phyloP scores from a whole-genome alignment of 2,113 vertebrate genomes.

The Gavialis gangeticus region DNA sequence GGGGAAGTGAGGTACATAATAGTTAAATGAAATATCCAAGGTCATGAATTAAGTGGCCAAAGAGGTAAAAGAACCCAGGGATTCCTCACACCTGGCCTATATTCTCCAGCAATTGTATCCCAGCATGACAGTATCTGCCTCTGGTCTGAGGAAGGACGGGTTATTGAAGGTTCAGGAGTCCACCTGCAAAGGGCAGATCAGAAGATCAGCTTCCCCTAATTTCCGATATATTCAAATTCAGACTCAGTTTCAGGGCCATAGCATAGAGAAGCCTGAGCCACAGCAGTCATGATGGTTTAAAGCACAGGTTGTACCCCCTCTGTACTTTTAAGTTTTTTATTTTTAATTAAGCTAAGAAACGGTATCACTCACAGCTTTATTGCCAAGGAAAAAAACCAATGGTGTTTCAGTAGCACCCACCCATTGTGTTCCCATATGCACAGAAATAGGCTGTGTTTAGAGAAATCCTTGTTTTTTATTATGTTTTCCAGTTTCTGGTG shows the following conservation, averaged over 20 bases:
- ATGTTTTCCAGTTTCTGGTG: constrained; percentile 46
- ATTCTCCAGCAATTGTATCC: background rate
- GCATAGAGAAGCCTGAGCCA: background rate
- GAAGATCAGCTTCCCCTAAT: background rate
- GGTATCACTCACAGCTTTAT: background rate
- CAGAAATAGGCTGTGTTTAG: background rate
- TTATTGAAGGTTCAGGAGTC: accelerated
- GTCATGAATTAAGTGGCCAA: background rate
- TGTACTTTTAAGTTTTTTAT: background rate
- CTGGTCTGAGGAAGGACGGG: background rate
- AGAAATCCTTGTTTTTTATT: constrained; percentile 29
- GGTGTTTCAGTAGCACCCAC: background rate
- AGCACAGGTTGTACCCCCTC: accelerated
- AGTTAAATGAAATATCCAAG: background rate
- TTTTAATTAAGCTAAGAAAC: background rate
- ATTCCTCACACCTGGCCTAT: background rate
- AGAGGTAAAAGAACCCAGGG: background rate
- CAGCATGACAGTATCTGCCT: background rate
- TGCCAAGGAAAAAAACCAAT: background rate
- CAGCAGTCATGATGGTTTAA: background rate
- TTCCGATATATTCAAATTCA: background rate
- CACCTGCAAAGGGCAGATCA: background rate
- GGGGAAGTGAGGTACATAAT: background rate
- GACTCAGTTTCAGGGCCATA: background rate
- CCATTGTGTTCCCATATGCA: background rate